Evolutionary conservation across 2,113 vertebrate species (phyloP), one percentile per base, ranked within the genome.

Genomic region (Caranx ignobilis): DNA sequence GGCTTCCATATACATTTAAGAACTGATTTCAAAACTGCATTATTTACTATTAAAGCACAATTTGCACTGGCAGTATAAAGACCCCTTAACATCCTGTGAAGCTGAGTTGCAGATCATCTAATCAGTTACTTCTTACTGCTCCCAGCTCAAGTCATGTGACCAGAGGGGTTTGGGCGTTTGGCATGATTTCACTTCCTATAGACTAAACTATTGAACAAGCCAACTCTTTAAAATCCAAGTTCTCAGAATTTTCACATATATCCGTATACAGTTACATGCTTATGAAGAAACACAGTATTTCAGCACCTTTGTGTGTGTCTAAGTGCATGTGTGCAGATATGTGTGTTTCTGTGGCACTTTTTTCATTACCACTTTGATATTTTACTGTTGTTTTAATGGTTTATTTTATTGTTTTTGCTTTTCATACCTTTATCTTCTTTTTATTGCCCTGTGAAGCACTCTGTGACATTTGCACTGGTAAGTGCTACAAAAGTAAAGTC

Each of bases 11-110:
- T 45, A 35, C 31, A n/a, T 31, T 56, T 47, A 26, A 6, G 2
- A 35, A 68, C 37, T 19, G 16, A 64, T 66, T 80, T 64, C 16
- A 50, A 73, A 47, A 80, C 34, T 21, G 62, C 8, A 45, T 52
- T 72, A 21, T 59, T 59, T 50, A 48, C 15, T 67, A 18, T 43
- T 41, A 7, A 37, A 43, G 60, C 19, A 7, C 11, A 54, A 31
- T 41, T 41, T 41, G 10, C 8, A 10, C 8, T 9, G 39, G 39
- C n/a, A 61, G 13, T 21, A 21, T 37, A 11, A 12, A 45, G 62
- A 64, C 47, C 43, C 48, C 13, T 48, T 31, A 7, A 64, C 7
- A 6, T 41, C 26, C 26, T 26, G 5, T 41, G n/a, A 64, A n/a
- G 11, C 21, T 45, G 21, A 65, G 3, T n/a, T 19, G 21, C 43